These are phyloP conservation scores for Aleiodes testaceus DNA, from an alignment of 2,888 invertebrate genomes.

Conservation along the genomic window DNA sequence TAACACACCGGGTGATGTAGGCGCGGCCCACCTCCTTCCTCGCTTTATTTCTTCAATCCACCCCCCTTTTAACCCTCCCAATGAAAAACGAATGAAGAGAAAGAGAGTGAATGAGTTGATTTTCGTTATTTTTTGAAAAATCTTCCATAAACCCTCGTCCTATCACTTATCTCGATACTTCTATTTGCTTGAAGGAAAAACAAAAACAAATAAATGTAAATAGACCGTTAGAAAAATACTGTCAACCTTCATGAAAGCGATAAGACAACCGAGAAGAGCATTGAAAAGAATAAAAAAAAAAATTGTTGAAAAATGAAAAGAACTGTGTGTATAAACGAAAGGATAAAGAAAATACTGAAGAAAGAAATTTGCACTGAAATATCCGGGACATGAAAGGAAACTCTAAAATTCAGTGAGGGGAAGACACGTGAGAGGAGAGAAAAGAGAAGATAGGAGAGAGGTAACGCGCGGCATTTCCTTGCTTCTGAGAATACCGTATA, in stretches of 20 bases:
- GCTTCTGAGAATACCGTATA: constrained; percentile 38
- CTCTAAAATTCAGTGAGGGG: constrained; percentile 45
- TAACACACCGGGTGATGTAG: not conserved
- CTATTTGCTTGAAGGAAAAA: constrained; percentile 21
- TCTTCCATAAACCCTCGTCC: not conserved
- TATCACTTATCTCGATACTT: constrained; percentile 37
- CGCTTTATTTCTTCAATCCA: not conserved
- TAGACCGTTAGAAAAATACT: constrained; percentile 8
- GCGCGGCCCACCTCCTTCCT: not conserved
- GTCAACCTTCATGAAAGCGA: not conserved
- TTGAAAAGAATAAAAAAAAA: constrained; percentile 24
- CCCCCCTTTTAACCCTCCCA: not conserved
- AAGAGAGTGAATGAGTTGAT: not conserved
- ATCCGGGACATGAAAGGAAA: constrained; percentile 41
- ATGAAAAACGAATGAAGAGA: not conserved
- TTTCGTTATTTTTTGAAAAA: not conserved
- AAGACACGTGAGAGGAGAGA: constrained; percentile 35
- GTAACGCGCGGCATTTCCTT: constrained; percentile 41
- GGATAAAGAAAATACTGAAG: constrained; percentile 20
- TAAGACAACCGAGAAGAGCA: constrained; percentile 29
- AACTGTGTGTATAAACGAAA: constrained; percentile 5
- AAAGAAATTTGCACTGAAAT: constrained; percentile 40
- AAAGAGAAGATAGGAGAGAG: constrained; percentile 1
- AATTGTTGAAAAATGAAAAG: not conserved
- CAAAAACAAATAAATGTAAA: constrained; percentile 18